Conservation (phyloP, 2,888 invertebrate species). For the Diaphora mendica region DNA sequence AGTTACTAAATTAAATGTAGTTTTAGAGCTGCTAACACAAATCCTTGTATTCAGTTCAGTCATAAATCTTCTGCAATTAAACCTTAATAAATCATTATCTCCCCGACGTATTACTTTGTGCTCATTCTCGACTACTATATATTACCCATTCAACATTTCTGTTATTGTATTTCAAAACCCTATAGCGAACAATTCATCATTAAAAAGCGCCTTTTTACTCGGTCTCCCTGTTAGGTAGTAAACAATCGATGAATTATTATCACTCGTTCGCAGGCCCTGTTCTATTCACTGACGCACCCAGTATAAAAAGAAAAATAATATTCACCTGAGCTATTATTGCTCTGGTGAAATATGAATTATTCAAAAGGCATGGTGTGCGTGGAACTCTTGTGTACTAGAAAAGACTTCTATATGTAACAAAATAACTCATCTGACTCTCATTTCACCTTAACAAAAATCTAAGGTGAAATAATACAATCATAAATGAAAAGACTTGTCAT, state of each 20-base stretch:
- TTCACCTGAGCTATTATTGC: constrained; percentile 78
- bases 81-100: not conserved
- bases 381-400: constrained; percentile 20
- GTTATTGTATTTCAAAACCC: constrained; percentile 29
- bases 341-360: constrained; percentile 77
- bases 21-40: not conserved
- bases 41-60: not conserved
- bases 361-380: constrained; percentile 58
- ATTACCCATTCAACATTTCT: not conserved
- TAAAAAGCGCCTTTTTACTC: constrained; percentile 42
- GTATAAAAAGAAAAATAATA: constrained; percentile 74
- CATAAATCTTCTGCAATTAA: not conserved
- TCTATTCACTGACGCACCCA: constrained; percentile 62
- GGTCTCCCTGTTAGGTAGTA: constrained; percentile 64
- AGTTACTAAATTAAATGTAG: not conserved
- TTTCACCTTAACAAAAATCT: not conserved
- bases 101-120: not conserved
- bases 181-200: constrained; percentile 48
- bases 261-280: constrained; percentile 72
- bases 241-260: constrained; percentile 85
- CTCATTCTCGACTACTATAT: not conserved
- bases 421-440: not conserved
- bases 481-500: no score
- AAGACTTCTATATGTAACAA: not conserved
- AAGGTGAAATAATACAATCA: no score